Evolutionary conservation across 1,140 invertebrate genomes (phyloP), one percentile per base, ranked within the genome.

Genomic region (Drosophila kanapiae): DNA sequence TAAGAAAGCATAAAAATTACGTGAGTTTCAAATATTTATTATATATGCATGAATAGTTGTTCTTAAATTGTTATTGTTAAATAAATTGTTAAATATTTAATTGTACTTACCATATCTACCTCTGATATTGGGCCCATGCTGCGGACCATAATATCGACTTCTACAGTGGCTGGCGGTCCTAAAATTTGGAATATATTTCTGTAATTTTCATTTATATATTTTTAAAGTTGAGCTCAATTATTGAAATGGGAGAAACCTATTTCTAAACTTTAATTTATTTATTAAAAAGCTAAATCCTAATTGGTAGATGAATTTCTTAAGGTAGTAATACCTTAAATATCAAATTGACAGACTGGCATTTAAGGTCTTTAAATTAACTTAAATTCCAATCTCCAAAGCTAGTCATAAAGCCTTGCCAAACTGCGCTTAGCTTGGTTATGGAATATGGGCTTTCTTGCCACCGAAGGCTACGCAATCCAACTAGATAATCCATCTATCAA

Each of bases 61-160:
- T n/a, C n/a, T n/a, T n/a, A n/a, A n/a, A n/a, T n/a, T n/a, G n/a
- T n/a, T n/a, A n/a, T n/a, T n/a, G n/a, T n/a, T n/a, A n/a, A n/a
- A n/a, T n/a, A n/a, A n/a, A n/a, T 38, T 37, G 5, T n/a, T n/a
- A 58, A 23, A 59, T 51, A 29, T 16, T 37, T 6, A 37, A 35
- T 18, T 18, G 5, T 7, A 82, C 93, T 94, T 94, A 97, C 97
- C 97, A 97, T 97, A 80, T 97, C 96, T 38, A 97, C 95, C 93
- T 98, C 97, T 2, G 96, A 97, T 74, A 98, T 97, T 27, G 97
- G 97, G 37, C 97, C 97, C 96, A 98, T 97, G 79, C 96, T 97
- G 68, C 97, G 94, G 3, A 98, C 96, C 94, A 97, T 95, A 45
- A 98, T 96, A 91, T 97, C 96, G 11, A 97, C 96, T 88, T 97